Percentiles rank a stretch among this genome's conserved stretches.
Conservation (phyloP, 2,888 invertebrate species). For the Lithophane socia region DNA sequence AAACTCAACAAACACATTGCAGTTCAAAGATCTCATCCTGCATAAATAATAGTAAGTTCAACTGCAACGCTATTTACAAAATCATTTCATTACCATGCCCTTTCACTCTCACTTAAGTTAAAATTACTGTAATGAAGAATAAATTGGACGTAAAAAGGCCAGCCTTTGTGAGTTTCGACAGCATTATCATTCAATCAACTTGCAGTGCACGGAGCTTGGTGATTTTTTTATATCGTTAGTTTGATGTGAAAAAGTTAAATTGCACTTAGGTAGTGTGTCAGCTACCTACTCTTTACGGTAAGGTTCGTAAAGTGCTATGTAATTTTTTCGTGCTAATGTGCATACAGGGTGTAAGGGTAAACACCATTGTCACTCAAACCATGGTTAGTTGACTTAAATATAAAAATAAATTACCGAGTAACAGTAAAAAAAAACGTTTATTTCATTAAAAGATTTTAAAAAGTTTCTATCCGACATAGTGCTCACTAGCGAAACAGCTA, state of each 20-base stretch:
- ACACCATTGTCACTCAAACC: too few species aligned
- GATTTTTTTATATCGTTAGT: constrained; percentile 17
- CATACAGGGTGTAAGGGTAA: too few species aligned
- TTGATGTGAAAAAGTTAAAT: background rate
- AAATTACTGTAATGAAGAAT: constrained; percentile 59
- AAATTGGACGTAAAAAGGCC: constrained; percentile 62
- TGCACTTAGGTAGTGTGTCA: background rate
- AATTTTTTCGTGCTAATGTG: background rate
- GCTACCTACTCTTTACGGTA: background rate
- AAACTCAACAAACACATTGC: background rate
- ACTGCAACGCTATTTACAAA: constrained; percentile 41
- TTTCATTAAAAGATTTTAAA: too few species aligned
- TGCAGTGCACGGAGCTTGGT: constrained; percentile 22
- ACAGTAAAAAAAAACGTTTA: too few species aligned
- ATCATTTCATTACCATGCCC: constrained; percentile 47
- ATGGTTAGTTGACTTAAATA: too few species aligned
- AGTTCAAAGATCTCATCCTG: constrained; percentile 35
- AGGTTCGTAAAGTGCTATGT: background rate
- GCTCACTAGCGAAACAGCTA: too few species aligned
- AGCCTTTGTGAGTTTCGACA: constrained; percentile 55
- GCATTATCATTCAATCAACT: constrained; percentile 62
- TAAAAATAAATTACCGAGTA: too few species aligned
- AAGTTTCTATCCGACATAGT: too few species aligned
- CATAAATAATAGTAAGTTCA: constrained; percentile 18
- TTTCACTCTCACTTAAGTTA: constrained; percentile 47